These are phyloP conservation scores for Seira musarum DNA, from an alignment of 2,888 invertebrate species.

Conservation along the genomic window DNA sequence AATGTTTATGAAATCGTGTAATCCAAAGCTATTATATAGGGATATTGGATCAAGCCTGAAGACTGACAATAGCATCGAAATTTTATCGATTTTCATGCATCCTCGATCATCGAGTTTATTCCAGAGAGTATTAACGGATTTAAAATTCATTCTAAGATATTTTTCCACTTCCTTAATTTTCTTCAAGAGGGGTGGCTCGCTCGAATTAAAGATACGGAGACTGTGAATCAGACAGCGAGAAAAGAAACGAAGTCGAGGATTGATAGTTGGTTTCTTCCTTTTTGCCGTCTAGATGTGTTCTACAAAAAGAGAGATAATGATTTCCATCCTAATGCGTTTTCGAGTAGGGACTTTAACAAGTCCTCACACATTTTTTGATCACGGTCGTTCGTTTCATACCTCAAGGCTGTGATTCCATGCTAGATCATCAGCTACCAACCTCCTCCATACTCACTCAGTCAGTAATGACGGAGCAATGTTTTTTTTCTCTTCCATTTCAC, in stretches of 20 bases:
- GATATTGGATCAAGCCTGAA: neutral
- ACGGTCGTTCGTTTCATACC: conserved; percentile 48
- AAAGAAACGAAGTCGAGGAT: neutral
- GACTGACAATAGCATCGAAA: neutral
- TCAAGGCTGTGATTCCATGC: conserved; percentile 34
- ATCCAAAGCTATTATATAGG: neutral
- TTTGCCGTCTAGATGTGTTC: neutral
- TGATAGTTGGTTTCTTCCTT: no score
- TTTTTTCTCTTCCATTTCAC: neutral
- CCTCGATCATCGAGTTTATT: neutral
- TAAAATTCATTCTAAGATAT: neutral
- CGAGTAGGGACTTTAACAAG: neutral
- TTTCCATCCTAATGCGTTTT: conserved; percentile 40
- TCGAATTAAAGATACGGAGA: no score
- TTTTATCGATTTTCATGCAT: neutral
- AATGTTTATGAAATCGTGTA: neutral
- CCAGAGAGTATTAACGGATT: neutral
- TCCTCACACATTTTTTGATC: conserved; percentile 18
- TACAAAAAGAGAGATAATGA: conserved; percentile 22
- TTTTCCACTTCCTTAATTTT: neutral
- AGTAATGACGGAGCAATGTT: neutral
- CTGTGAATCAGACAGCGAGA: neutral
- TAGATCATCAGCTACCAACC: neutral
- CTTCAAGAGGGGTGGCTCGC: neutral
- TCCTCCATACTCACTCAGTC: neutral